Evolutionary conservation across 1,140 invertebrate genomes (phyloP).

Genomic region (Cheumatopsyche charites): DNA sequence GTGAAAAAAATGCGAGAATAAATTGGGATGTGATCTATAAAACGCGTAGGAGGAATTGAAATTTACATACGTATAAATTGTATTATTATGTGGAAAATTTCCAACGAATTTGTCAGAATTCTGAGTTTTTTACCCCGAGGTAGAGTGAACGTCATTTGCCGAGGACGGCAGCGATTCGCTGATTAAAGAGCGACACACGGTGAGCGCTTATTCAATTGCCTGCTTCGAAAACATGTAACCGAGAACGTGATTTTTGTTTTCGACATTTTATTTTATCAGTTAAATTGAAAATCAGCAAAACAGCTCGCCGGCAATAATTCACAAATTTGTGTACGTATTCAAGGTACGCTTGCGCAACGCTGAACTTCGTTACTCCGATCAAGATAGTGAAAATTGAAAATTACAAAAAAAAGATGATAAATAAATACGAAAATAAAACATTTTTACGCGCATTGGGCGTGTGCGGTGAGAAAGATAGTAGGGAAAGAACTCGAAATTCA

Average conservation of each 20-base stretch:
- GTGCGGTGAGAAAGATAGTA: no score
- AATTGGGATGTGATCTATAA: no score
- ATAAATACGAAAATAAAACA: no score
- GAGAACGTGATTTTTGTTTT: background rate
- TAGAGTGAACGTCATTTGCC: slow-evolving; percentile 6
- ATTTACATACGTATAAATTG: no score
- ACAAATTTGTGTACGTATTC: background rate
- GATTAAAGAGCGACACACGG: slow-evolving; percentile 19
- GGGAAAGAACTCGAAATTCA: no score
- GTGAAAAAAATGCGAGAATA: no score
- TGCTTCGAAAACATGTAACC: background rate
- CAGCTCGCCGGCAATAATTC: background rate
- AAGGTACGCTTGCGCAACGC: no score
- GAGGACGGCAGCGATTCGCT: background rate
- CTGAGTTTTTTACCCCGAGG: background rate
- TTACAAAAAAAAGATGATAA: no score
- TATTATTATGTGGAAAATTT: background rate
- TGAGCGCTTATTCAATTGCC: slow-evolving; percentile 27
- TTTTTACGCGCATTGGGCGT: no score
- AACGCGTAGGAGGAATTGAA: no score
- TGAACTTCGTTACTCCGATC: no score
- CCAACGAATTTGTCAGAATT: slow-evolving; percentile 23
- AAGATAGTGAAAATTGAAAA: no score
- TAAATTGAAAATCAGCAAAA: background rate
- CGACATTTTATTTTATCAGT: background rate